These are phyloP conservation scores for Cremastinae sp. DNA, from an alignment of 2,888 invertebrate species.

Conservation along the genomic window DNA sequence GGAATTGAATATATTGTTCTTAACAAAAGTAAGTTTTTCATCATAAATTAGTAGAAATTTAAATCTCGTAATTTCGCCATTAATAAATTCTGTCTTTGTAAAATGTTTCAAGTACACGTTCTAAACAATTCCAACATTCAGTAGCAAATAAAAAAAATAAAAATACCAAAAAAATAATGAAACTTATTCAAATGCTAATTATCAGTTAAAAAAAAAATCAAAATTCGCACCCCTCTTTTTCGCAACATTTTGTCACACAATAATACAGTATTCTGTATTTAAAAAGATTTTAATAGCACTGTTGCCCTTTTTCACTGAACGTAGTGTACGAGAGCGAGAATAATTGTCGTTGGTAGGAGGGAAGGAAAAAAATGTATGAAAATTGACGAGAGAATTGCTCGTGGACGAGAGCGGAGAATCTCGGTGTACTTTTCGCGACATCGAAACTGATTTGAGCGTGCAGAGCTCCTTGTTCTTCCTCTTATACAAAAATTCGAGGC, in stretches of 20 bases:
- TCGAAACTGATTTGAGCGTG: slow-evolving; percentile 54
- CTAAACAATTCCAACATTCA: too few relatives aligned
- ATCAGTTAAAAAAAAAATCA: not conserved
- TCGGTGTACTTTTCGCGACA: slow-evolving; percentile 30
- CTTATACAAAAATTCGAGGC: not conserved
- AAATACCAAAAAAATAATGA: too few relatives aligned
- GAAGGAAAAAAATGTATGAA: not conserved
- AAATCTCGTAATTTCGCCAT: too few relatives aligned
- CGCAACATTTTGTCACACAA: slow-evolving; percentile 20
- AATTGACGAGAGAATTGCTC: slow-evolving; percentile 7
- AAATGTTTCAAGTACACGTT: too few relatives aligned
- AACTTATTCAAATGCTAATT: too few relatives aligned
- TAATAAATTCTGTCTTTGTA: too few relatives aligned
- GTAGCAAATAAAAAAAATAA: slow-evolving; percentile 19
- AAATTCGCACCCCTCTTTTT: slow-evolving; percentile 45
- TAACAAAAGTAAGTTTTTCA: too few relatives aligned
- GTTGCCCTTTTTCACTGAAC: not conserved
- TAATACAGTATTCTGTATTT: not conserved
- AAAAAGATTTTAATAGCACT: not conserved
- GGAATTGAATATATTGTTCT: too few relatives aligned
- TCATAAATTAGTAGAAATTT: too few relatives aligned
- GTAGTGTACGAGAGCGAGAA: not conserved
- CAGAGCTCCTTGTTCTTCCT: not conserved
- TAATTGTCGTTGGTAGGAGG: not conserved
- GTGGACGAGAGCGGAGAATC: slow-evolving; percentile 21